These are phyloP conservation scores for Aramus guarauna DNA, from an alignment of 2,113 vertebrate genomes.

Conservation along the genomic window DNA sequence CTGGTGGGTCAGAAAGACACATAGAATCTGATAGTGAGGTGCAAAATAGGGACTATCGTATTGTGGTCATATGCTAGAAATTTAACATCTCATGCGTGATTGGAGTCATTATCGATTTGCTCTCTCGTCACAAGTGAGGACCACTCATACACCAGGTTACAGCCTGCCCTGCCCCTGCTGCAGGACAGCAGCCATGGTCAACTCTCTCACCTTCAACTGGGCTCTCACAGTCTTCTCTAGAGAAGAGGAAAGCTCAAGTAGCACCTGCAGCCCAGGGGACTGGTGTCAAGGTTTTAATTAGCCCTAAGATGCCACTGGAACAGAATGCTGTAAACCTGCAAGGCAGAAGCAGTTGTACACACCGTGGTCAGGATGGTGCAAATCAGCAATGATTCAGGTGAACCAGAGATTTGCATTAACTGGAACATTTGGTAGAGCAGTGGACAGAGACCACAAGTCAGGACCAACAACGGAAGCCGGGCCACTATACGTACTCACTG, in stretches of 20 bases:
- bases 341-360: neutral
- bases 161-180: neutral
- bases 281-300: neutral
- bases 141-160: rapidly evolving
- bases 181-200: neutral
- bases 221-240: neutral
- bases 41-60: neutral
- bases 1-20: neutral
- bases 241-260: neutral
- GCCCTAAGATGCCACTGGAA: neutral
- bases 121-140: neutral
- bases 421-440: neutral
- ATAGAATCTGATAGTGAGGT: neutral
- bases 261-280: neutral
- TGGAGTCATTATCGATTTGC: neutral
- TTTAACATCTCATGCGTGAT: neutral
- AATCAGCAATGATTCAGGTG: neutral
- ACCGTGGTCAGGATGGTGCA: neutral
- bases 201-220: neutral
- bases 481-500: rapidly evolving
- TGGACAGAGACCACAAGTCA: neutral
- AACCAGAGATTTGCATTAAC: neutral
- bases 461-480: neutral
- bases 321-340: neutral
- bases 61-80: neutral